Percentiles rank a stretch among this genome's conserved stretches.
Evolutionary conservation across 2,797 vertebrate genomes (phyloP).

Genomic region (Otolemur crassicaudatus): DNA sequence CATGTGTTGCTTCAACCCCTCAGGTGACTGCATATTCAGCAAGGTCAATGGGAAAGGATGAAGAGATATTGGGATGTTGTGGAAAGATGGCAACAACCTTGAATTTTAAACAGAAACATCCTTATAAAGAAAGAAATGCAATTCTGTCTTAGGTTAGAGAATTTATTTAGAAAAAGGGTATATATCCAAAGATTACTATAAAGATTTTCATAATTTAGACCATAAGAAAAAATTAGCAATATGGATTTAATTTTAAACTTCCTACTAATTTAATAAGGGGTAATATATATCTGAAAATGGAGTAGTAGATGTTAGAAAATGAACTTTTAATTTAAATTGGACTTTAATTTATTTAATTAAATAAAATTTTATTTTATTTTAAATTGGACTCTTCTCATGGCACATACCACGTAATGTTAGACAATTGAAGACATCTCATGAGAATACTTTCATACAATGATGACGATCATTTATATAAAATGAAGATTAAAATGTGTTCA

Average conservation of each 20-base stretch:
- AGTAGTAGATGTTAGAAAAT: neutral
- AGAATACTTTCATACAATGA: neutral
- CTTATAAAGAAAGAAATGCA: neutral
- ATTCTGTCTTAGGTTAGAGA: neutral
- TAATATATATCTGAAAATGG: neutral
- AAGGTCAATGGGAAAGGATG: conserved; percentile 65
- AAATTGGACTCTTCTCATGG: neutral
- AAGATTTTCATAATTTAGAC: conserved; percentile 6
- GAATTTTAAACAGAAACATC: neutral
- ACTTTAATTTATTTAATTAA: too few relatives aligned
- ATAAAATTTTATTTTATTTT: too few relatives aligned
- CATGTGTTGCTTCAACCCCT: conserved; percentile 50
- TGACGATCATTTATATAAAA: neutral
- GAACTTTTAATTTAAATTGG: neutral
- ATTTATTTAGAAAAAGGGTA: neutral
- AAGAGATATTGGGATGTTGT: conserved; percentile 19
- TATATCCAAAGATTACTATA: neutral
- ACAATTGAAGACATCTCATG: neutral
- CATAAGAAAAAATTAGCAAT: neutral
- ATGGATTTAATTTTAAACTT: conserved; percentile 40
- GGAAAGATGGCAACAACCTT: conserved; percentile 8
- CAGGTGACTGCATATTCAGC: neutral
- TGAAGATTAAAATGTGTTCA: neutral
- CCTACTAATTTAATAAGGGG: neutral
- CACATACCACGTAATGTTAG: neutral